Evolutionary conservation across 2,888 invertebrate genomes (phyloP), one percentile per base, ranked within the genome.

Genomic region (Polydesmus complanatus): DNA sequence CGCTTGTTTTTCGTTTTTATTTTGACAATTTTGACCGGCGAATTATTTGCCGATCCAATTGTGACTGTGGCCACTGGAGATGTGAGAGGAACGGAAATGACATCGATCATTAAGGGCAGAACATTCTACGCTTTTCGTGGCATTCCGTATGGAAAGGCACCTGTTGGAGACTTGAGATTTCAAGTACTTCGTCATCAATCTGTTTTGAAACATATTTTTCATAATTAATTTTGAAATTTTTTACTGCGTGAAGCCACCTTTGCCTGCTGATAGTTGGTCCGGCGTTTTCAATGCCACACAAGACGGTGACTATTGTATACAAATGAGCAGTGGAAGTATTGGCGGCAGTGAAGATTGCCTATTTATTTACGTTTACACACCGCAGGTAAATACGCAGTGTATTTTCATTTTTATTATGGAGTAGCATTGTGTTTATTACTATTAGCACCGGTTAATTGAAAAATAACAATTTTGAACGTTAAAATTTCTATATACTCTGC

Each of bases 81-180:
- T 21, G 8, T 53, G 19, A 2, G 22, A 22, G 56, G 54, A 48
- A 27, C 22, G 26, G 14, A 5, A 26, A 27, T 27, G 37, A 19
- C 8, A 19, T 19, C 56, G 18, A 27, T 27, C 25, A 27, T 27
- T 27, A 27, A 27, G 22, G 51, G 52, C n/a, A 59, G 59, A 27
- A 52, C 0, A 19, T 53, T 53, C 51, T 59, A 59, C 47, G 52
- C 54, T 18, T 59, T 59, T 54, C 18, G 37, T 27, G 59, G 53
- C 22, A 54, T 59, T 22, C 59, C 59, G 22, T 59, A 54, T 54
- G 59, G 53, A 21, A 21, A 59, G 14, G 53, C 59, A 27, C 59
- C 59, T 23, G 25, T 22, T 27, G 59, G 18, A 49, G 25, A 27
- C 11, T 54, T 59, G n/a, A 26, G 59, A 47, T 59, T 59, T 47